Conservation (phyloP, 2,113 vertebrate genomes). For the Nothocercus julius region DNA sequence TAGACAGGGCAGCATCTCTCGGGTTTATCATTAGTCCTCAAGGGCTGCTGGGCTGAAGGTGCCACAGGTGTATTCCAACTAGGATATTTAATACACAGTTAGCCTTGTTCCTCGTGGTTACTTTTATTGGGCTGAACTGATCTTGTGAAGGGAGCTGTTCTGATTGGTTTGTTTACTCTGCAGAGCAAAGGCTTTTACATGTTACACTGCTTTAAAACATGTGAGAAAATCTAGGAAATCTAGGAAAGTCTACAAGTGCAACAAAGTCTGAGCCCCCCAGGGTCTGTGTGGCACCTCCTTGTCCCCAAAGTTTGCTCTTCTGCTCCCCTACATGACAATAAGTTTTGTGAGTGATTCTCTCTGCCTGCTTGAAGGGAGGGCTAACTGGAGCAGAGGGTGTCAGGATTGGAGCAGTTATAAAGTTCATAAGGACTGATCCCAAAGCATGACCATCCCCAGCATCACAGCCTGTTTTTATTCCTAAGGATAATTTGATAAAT, state of each 20-base stretch:
- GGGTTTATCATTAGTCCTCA: not conserved
- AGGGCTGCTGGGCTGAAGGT: not conserved
- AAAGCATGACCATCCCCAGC: not conserved
- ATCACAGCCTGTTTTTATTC: not conserved
- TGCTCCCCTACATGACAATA: accelerated
- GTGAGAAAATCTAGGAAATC: not conserved
- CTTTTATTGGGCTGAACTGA: conserved; percentile 31
- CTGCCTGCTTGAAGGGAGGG: not conserved
- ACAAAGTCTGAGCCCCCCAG: not conserved
- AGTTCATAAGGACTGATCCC: not conserved
- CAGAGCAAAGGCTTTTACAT: not conserved
- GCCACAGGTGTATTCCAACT: not conserved
- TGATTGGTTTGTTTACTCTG: not conserved
- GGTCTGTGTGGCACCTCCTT: not conserved
- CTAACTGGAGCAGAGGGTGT: not conserved
- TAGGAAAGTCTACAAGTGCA: not conserved
- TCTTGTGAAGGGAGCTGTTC: not conserved
- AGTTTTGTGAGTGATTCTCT: not conserved
- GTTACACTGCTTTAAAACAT: not conserved
- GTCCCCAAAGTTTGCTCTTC: not conserved
- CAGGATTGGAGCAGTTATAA: not conserved
- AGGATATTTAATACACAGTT: not conserved
- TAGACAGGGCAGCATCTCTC: not conserved
- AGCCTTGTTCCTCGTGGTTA: not conserved
- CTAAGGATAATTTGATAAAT: not conserved